Conservation (phyloP, 2,113 vertebrate species). For the Chaenogobius annularis region DNA sequence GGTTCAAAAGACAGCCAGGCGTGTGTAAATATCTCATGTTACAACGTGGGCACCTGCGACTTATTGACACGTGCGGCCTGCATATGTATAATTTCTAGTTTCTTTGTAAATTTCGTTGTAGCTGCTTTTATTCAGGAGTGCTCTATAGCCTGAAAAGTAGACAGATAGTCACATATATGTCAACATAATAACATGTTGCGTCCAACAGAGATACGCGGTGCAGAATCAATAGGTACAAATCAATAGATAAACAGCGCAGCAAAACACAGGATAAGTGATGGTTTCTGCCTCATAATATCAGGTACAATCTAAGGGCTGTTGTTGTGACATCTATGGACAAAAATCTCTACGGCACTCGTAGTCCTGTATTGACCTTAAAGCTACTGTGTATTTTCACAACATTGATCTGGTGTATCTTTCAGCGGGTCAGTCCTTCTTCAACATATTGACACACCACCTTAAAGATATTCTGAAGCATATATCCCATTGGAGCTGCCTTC, state of each 20-base stretch:
- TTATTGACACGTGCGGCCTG: no score
- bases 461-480: not conserved
- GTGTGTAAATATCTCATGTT: no score
- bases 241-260: not conserved
- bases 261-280: not conserved
- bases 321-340: not conserved
- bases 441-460: not conserved
- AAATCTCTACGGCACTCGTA: not conserved
- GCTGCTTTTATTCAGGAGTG: no score
- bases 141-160: no score
- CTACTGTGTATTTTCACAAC: not conserved
- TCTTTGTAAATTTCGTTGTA: no score
- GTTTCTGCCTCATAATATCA: slow-evolving; percentile 1
- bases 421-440: not conserved
- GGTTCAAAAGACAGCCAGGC: no score
- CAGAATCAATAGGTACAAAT: not conserved
- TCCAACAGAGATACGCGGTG: not conserved
- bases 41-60: no score
- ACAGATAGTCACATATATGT: not conserved
- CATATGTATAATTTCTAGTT: no score
- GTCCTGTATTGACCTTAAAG: not conserved
- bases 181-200: not conserved
- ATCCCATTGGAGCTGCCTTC: not conserved
- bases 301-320: not conserved
- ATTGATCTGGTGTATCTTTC: not conserved